A percentile compares a stretch with the other conserved stretches of the same genome.
Evolutionary conservation across 2,888 invertebrate species (phyloP).

Genomic region (Phymatocera aterrima): DNA sequence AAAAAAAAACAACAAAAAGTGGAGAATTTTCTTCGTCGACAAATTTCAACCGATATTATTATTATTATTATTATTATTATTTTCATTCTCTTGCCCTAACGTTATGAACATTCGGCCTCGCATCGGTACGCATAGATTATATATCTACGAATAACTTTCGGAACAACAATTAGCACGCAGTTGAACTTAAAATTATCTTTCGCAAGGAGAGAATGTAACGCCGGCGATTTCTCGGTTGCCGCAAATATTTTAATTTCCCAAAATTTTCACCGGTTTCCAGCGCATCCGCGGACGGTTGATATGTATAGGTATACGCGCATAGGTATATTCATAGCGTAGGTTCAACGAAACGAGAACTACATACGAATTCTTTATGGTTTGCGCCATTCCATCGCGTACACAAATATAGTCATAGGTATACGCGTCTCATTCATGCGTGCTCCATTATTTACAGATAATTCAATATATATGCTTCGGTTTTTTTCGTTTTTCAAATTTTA

Average conservation of each 20-base stretch:
- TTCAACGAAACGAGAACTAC: neutral
- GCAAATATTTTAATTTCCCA: slow-evolving; percentile 58
- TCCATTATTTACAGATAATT: no score
- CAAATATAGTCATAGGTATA: no score
- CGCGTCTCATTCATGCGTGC: no score
- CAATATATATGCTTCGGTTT: no score
- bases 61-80: neutral
- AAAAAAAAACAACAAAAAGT: no score
- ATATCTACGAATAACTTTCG: neutral
- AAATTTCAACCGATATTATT: no score
- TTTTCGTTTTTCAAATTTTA: no score
- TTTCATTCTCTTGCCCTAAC: neutral
- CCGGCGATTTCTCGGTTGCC: slow-evolving; percentile 52
- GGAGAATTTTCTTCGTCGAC: no score
- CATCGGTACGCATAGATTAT: no score
- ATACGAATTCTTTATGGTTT: neutral
- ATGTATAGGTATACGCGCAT: no score
- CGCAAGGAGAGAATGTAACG: slow-evolving; percentile 53
- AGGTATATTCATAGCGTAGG: neutral
- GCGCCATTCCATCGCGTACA: no score
- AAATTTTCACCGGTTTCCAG: slow-evolving; percentile 53
- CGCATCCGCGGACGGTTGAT: slow-evolving; percentile 16
- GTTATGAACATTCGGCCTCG: no score
- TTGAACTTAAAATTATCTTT: slow-evolving; percentile 50
- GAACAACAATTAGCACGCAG: slow-evolving; percentile 42